phyloP scores from a whole-genome alignment of 2,888 invertebrate genomes.

The Hypena proboscidalis region DNA sequence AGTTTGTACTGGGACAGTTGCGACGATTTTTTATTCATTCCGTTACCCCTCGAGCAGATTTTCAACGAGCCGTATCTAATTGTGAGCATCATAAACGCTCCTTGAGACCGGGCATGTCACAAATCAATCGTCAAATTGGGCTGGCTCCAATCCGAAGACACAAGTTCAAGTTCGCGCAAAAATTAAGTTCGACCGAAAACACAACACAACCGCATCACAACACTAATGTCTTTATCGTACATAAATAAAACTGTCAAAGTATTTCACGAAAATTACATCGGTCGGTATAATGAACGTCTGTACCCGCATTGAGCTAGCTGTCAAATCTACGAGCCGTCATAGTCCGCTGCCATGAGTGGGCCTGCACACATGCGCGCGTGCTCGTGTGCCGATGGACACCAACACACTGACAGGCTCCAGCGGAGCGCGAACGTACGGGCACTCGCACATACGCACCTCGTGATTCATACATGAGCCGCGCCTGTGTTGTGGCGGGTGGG shows the following conservation, averaged over 20 bases:
- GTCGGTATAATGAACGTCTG: conserved; percentile 83
- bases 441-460: conserved; percentile 66
- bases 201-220: conserved; percentile 53
- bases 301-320: conserved; percentile 86
- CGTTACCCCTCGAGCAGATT: conserved; percentile 71
- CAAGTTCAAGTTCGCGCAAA: conserved; percentile 77
- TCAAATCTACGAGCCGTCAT: conserved; percentile 86
- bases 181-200: conserved; percentile 51
- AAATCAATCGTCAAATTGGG: conserved; percentile 69
- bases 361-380: conserved; percentile 74
- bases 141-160: conserved; percentile 47
- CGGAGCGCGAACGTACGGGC: conserved; percentile 75
- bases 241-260: conserved; percentile 71
- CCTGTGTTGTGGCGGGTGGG: conserved; percentile 80
- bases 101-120: conserved; percentile 71
- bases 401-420: conserved; percentile 82
- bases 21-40: conserved; percentile 72
- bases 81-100: conserved; percentile 76
- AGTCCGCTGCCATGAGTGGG: conserved; percentile 84
- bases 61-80: conserved; percentile 76
- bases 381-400: conserved; percentile 73
- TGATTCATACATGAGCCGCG: conserved; percentile 77
- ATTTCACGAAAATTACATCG: conserved; percentile 79
- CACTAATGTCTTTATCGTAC: conserved; percentile 62
- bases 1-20: conserved; percentile 64